Evolutionary conservation across 2,888 invertebrate species (phyloP), one percentile per base, ranked within the genome.

Genomic region (Drosophila algonquin): DNA sequence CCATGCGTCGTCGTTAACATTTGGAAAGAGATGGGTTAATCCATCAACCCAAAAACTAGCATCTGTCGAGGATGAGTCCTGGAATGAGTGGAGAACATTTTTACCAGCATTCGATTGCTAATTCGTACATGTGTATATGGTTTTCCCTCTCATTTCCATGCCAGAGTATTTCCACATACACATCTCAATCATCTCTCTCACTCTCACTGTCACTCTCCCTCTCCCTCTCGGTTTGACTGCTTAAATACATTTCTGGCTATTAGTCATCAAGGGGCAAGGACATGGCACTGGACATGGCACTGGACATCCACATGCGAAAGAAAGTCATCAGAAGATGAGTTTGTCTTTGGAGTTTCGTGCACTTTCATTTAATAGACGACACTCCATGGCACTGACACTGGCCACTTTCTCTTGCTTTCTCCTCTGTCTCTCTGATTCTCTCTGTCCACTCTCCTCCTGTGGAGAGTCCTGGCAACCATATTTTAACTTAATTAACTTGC

Each of bases 401-500:
- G 24, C 21, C 24, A 32, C 7, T 9, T n/a, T 14, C 27, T 14
- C 14, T 3, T 14, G 24, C 24, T 24, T 24, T 24, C 24, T 32
- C 7, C 6, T 21, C 12, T 24, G 44, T 14, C 27, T 12, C 27
- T 14, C 14, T 32, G 8, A 4, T 1, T 14, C 4, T 10, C n/a
- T 18, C 10, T 32, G 4, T n/a, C 12, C 24, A 56, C 4, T 50
- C 62, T 27, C 8, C 14, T 16, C 52, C 10, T 24, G 21, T 21
- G 21, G 21, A 21, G 21, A 56, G 51, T 46, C 64, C 62, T 73
- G 80, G 64, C 40, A 40, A n/a, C 70, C 65, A 79, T 79, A 79
- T 79, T 79, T 79, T 80, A 79, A 77, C 73, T 79, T 79, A 80
- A 79, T 79, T 79, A 79, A 79, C 78, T 80, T 80, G 80, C 80